Evolutionary conservation across 2,113 vertebrate species (phyloP), one percentile per base, ranked within the genome.

Genomic region (Eclectus roratus): DNA sequence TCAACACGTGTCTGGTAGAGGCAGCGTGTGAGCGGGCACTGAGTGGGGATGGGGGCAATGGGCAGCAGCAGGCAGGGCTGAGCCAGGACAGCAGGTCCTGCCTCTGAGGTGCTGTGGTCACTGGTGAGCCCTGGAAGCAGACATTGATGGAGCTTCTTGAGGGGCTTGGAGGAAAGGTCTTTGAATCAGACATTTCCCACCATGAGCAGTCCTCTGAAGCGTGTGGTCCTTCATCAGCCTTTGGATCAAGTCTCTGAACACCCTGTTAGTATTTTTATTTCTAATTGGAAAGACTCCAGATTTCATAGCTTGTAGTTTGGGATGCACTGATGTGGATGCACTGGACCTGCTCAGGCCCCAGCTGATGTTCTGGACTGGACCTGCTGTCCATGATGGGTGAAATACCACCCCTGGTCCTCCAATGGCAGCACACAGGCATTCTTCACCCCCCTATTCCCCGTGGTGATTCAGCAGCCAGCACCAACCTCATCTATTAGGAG

Each of bases 401-500:
- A 39, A 28, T 7, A 1, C 49, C 58, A 20, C 7, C 21, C 19
- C 29, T 28, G 35, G 3, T 17, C 23, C n/a, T 29, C 49, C 53
- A 56, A 1, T 1, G n/a, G 69, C 69, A 81, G 65, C 80, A 53
- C 60, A 28, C 29, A 29, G 37, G 11, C 11, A 6, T n/a, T n/a
- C 44, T 25, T 21, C 31, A 16, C 29, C 21, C 10, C 9, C 0
- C 3, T n/a, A 8, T n/a, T n/a, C 2, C 8, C 18, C 0, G 0
- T 18, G 15, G 24, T 35, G 49, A 27, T 64, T 65, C 66, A 61
- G 24, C n/a, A 53, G 31, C 39, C 33, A 77, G 68, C 41, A 64
- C 14, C 37, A 27, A 27, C 25, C 8, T 2, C 9, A 17, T 55
- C 33, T n/a, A 3, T 49, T 29, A 70, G 24, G 49, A 88, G 68